phyloP scores from a whole-genome alignment of 2,113 vertebrate species.

The Brachirus orientalis region DNA sequence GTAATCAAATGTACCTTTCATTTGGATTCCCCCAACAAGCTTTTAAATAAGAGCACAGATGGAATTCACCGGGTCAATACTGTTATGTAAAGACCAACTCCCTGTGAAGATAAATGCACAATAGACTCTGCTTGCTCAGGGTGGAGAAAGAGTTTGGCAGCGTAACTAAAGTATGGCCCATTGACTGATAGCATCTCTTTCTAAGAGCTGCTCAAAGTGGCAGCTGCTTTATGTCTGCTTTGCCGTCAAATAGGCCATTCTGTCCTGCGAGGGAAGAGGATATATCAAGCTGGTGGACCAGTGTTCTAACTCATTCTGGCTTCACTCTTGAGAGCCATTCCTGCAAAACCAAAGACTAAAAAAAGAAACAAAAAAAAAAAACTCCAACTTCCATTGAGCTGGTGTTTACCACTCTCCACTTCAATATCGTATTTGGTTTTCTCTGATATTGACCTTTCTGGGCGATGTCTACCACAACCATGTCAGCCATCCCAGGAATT shows the following conservation, averaged over 20 bases:
- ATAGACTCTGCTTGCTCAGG: constrained; percentile 40
- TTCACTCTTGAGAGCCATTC: constrained; percentile 44
- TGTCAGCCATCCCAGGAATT: constrained; percentile 80
- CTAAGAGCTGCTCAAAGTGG: constrained; percentile 56
- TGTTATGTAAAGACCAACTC: constrained; percentile 56
- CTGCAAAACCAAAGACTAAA: constrained; percentile 39
- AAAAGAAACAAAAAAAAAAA: neutral
- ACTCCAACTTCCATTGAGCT: constrained; percentile 1
- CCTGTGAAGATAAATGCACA: constrained; percentile 60
- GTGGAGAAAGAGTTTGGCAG: constrained; percentile 52
- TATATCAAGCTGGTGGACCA: constrained; percentile 60
- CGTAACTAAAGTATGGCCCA: constrained; percentile 53
- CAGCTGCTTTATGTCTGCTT: constrained; percentile 71
- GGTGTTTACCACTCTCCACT: constrained; percentile 55
- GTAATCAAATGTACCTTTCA: constrained; percentile 51
- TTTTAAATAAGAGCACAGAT: constrained; percentile 58
- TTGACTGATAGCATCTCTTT: constrained; percentile 73
- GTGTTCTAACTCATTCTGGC: constrained; percentile 46
- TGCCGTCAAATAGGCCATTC: constrained; percentile 57
- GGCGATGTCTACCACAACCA: constrained; percentile 63
- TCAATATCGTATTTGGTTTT: constrained; percentile 49
- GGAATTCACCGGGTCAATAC: constrained; percentile 42
- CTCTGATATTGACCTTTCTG: constrained; percentile 58
- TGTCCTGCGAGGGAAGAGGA: constrained; percentile 47
- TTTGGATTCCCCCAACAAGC: constrained; percentile 6